A percentile compares a stretch with the other conserved stretches of the same genome.
phyloP scores from a whole-genome alignment of 1,140 invertebrate genomes.

The Caerostris extrusa region DNA sequence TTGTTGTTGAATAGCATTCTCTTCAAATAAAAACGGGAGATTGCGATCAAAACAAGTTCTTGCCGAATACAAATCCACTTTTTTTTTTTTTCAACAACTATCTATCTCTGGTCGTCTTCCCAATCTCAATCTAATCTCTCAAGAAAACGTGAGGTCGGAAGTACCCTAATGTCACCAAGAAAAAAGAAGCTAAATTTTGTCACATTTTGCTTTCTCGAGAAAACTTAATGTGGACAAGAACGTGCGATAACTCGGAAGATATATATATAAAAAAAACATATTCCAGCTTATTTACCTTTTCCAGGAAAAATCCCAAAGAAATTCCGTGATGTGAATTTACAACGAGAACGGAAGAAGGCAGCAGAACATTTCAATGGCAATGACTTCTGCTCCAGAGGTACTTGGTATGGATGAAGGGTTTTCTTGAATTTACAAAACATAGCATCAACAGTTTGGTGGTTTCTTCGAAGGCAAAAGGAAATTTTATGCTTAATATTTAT shows the following conservation, averaged over 20 bases:
- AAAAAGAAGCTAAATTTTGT: conserved; percentile 16
- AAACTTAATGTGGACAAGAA: background rate
- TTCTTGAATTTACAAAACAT: conserved; percentile 9
- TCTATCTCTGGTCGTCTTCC: background rate
- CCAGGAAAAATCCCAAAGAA: background rate
- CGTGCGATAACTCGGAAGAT: background rate
- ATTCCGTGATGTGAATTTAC: background rate
- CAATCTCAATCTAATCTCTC: background rate
- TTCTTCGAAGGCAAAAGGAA: background rate
- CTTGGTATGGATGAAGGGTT: background rate
- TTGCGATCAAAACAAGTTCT: background rate
- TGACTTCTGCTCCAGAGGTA: background rate
- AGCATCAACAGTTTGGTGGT: conserved; percentile 10
- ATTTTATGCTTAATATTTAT: too few relatives aligned
- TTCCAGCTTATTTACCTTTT: conserved; percentile 28
- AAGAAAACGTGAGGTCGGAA: background rate
- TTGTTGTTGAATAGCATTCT: too few relatives aligned
- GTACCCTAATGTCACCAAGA: background rate
- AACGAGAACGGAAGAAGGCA: background rate
- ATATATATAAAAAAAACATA: background rate
- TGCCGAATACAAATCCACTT: background rate
- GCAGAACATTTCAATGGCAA: conserved; percentile 21
- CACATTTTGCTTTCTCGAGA: background rate
- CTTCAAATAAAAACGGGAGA: background rate
- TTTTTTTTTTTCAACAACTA: background rate